phyloP scores from a whole-genome alignment of 1,140 invertebrate species.

The Rhopalosiphum padi region DNA sequence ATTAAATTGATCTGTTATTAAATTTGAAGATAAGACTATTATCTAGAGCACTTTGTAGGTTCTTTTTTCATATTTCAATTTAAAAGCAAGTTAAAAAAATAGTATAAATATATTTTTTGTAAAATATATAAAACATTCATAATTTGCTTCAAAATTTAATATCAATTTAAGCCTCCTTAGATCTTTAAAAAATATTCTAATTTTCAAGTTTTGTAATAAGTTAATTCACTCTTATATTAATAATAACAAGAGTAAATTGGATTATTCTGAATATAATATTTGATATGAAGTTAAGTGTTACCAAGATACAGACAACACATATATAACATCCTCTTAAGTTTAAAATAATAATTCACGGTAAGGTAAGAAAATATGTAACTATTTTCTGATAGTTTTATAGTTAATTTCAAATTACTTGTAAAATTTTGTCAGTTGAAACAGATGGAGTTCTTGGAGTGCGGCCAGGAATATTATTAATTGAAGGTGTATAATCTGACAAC shows the following conservation, averaged over 20 bases:
- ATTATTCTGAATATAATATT: no score
- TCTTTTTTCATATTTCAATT: no score
- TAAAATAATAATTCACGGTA: neutral
- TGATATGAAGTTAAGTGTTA: no score
- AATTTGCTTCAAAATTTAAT: neutral
- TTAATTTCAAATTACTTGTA: conserved; percentile 64
- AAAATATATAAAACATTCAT: neutral
- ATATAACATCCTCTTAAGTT: neutral
- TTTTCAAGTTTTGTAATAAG: no score
- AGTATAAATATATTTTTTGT: neutral
- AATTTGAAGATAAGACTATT: no score
- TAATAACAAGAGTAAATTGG: no score
- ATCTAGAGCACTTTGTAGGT: no score
- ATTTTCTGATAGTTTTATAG: conserved; percentile 64
- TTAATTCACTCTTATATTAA: no score
- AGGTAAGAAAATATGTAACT: no score
- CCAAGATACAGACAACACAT: no score
- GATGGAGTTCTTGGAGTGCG: conserved; percentile 90
- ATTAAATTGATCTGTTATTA: no score
- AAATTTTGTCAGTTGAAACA: conserved; percentile 72
- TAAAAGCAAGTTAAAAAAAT: neutral
- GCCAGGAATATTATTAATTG: conserved; percentile 68
- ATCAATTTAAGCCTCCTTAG: neutral
- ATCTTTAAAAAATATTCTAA: no score
- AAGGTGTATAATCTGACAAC: conserved; percentile 89